Base-by-base conservation (phyloP, 1,140 invertebrate genomes). In the Tetramorium parvispinum region DNA sequence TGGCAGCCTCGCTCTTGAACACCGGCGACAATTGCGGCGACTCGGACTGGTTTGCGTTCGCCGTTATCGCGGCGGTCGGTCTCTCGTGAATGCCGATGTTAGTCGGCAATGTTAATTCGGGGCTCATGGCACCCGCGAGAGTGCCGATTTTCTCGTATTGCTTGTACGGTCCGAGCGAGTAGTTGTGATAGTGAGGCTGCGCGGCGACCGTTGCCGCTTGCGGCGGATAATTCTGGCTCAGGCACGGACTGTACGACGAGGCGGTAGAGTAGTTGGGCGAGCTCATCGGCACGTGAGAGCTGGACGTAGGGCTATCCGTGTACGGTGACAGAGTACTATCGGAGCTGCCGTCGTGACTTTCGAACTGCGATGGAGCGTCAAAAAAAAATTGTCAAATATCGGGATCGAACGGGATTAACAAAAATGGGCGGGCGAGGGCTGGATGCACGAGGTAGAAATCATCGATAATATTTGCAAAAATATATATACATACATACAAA, bases 1-100 rank as follows among this genome's bases (percentile, higher is more conserved):
- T 96, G 0, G 98, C 98, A 4, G 98, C 97, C 93, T 98, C 97
- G 93, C 97, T 98, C 91, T 98, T 97, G 94, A 98, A 98, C 63
- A 98, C 96, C 0, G 97, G 97, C 32, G 95, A 94, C 63, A 95
- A 85, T 16, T 93, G 93, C 3, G 93, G 92, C 6, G 92, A 91
- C 21, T 91, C 92, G 0, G 83, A 66, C 3, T 85, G 46, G 6
- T 90, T 88, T 37, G 91, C 92, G 32, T 90, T 87, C 53, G 40
- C n/a, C 53, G 40, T 11, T n/a, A 43, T 27, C 27, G 77, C 37
- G 37, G 13, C 46, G 8, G 24, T 10, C 43, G 61, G 53, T 49
- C 46, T 65, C 21, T 85, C 82, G 6, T 85, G 82, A 18, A 53
- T 6, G 11, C 79, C 79, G 43, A 92, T 24, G n/a, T 81, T 77